These are phyloP conservation scores for Catamblyrhynchus diadema DNA, from an alignment of 2,797 vertebrate species.

Conservation along the genomic window DNA sequence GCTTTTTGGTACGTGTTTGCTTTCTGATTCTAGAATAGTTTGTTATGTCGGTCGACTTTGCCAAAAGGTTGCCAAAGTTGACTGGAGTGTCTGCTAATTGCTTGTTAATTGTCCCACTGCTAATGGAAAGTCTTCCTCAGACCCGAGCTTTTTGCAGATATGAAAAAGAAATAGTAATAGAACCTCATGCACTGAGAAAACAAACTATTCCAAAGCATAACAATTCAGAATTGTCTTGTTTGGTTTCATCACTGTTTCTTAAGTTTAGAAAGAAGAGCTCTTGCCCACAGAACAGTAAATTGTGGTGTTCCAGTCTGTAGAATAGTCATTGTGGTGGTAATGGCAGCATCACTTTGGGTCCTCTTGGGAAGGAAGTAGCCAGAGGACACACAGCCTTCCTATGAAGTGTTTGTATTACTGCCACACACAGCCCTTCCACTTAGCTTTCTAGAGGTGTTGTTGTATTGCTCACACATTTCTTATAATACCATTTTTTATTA, in stretches of 20 bases:
- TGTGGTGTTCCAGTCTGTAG: neutral
- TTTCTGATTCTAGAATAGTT: neutral
- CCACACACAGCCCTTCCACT: neutral
- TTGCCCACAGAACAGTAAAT: neutral
- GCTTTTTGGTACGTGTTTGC: neutral
- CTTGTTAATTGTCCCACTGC: neutral
- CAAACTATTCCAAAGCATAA: neutral
- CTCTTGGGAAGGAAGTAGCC: neutral
- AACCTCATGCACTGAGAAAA: neutral
- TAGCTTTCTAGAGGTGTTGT: neutral
- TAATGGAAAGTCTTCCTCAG: neutral
- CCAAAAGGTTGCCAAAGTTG: neutral
- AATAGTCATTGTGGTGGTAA: neutral
- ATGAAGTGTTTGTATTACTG: neutral
- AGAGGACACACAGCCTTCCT: neutral
- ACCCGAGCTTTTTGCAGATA: neutral
- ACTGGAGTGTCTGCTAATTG: neutral
- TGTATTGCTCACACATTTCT: neutral
- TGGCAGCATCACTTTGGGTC: neutral
- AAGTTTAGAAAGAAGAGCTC: neutral
- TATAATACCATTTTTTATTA: neutral
- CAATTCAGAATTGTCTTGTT: neutral
- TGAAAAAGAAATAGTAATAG: neutral
- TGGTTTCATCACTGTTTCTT: neutral
- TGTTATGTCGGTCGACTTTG: neutral